phyloP scores from a whole-genome alignment of 2,797 vertebrate species.

The Carcharodon carcharias region DNA sequence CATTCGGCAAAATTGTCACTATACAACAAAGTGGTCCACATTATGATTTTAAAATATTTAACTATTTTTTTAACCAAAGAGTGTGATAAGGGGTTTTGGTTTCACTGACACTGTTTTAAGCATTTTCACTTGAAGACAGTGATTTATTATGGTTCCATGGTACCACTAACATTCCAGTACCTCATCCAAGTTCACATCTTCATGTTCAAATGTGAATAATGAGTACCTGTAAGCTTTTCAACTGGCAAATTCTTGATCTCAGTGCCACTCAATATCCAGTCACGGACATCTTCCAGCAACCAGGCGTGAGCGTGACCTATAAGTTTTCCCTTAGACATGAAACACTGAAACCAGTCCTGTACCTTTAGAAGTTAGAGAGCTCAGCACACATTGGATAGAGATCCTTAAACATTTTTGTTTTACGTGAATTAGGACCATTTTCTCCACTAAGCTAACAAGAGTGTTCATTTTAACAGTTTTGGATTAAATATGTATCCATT shows the following conservation, averaged over 20 bases:
- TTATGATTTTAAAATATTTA: neutral
- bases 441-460: neutral
- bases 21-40: neutral
- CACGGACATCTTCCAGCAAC: no score
- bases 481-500: neutral
- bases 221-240: neutral
- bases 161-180: neutral
- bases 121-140: neutral
- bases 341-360: no score
- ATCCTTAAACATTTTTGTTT: no score
- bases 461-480: neutral
- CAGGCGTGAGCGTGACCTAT: no score
- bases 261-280: no score
- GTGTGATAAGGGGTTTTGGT: neutral
- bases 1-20: neutral
- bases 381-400: no score
- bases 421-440: neutral
- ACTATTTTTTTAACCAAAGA: neutral
- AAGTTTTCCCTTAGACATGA: no score
- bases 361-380: no score
- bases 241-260: no score
- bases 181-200: neutral
- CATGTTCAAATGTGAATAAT: neutral
- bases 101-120: neutral
- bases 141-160: neutral